Base-by-base conservation (phyloP, 2,888 invertebrate species). In the Dexiosoma caninum region DNA sequence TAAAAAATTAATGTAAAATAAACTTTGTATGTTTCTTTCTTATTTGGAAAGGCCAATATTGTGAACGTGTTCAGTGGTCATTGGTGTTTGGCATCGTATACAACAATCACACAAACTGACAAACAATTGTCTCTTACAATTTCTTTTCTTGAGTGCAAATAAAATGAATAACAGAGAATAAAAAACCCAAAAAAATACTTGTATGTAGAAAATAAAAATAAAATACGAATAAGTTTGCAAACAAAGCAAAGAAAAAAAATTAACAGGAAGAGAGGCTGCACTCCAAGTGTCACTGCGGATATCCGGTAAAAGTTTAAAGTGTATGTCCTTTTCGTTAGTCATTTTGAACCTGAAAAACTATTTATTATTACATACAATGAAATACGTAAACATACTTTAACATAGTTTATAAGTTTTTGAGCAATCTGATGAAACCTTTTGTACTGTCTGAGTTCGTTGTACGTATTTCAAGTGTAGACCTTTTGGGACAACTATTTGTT, bases 241-340 rank as follows among this genome's bases (percentile, higher is more conserved):
- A 27, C 49, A 60, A 60, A 35, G 6, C 10, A 66, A 64, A 21
- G 55, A 64, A 69, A 64, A 46, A 35, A 75, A 59, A 4, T 16
- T n/a, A 60, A 79, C 82, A 84, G 82, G 82, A 84, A 83, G 80
- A 81, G 81, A 82, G 83, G 83, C 81, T 83, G 83, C 82, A 83
- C 84, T 84, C 78, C 79, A 83, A 84, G 86, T 86, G 85, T 85
- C 85, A 85, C 82, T 84, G 70, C 86, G 86, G 86, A 87, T 85
- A 84, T 87, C 87, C 86, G 83, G 80, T 82, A 59, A 77, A 82
- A 84, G 84, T 84, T 85, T 85, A 83, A 85, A 84, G 85, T 85
- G 84, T 84, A 84, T 83, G 83, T 82, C 78, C 76, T 80, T 75
- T 81, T 78, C 66, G 76, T 49, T 69, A 70, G 78, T 76, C 76